Evolutionary conservation across 2,888 invertebrate species (phyloP).

Genomic region (Pterostichus madidus): DNA sequence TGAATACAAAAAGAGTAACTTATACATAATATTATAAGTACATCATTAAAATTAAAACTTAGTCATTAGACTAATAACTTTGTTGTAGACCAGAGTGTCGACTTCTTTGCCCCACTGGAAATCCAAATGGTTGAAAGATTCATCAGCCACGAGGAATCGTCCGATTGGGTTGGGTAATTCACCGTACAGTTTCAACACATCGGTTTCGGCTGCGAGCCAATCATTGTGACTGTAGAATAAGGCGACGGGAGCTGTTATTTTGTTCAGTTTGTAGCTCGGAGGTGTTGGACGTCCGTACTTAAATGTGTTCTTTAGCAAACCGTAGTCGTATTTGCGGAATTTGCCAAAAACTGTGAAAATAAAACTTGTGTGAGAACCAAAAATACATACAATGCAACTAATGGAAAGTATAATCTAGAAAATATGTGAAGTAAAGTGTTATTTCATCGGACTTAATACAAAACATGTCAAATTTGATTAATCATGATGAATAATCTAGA

Average conservation of each 20-base stretch:
- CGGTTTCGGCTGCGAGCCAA: conserved; percentile 77
- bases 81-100: conserved; percentile 70
- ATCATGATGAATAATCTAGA: too few species aligned
- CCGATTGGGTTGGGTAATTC: conserved; percentile 77
- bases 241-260: conserved; percentile 76
- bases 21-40: too few species aligned
- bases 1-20: too few species aligned
- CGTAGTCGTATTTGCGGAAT: conserved; percentile 80
- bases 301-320: conserved; percentile 72
- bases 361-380: too few species aligned
- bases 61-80: conserved; percentile 68
- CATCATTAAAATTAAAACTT: conserved; percentile 53
- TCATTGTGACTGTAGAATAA: conserved; percentile 79
- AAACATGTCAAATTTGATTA: too few species aligned
- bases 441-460: too few species aligned
- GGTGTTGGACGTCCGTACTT: conserved; percentile 74
- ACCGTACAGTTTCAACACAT: conserved; percentile 76
- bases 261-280: conserved; percentile 76
- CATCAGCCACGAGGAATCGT: conserved; percentile 77
- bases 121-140: conserved; percentile 80
- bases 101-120: conserved; percentile 80
- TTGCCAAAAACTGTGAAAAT: too few species aligned
- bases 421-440: too few species aligned
- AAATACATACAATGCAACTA: too few species aligned
- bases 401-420: too few species aligned